These are phyloP conservation scores for Centropristis striata DNA, from an alignment of 2,113 vertebrate genomes.

Conservation along the genomic window DNA sequence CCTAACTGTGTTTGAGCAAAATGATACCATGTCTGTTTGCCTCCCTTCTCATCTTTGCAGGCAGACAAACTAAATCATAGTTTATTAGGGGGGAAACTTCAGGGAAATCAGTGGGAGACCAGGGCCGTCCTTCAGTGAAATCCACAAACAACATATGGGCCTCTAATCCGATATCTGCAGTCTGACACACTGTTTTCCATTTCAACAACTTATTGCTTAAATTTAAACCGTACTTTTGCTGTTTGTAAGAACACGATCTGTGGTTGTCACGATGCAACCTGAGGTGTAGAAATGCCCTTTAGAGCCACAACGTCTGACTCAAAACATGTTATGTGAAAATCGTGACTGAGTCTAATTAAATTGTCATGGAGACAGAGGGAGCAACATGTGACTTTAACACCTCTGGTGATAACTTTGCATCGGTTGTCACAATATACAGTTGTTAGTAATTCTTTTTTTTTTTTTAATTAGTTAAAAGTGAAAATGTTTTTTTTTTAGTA, in stretches of 20 bases:
- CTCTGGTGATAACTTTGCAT: background rate
- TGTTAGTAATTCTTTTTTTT: background rate
- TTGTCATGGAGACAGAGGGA: slow-evolving; percentile 56
- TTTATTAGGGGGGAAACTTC: slow-evolving; percentile 25
- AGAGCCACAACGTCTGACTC: slow-evolving; percentile 29
- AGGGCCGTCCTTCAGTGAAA: slow-evolving; percentile 14
- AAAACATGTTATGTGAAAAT: slow-evolving; percentile 55
- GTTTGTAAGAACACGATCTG: slow-evolving; percentile 17
- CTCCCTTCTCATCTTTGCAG: slow-evolving; percentile 15
- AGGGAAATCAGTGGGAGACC: slow-evolving; percentile 36
- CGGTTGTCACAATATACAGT: background rate
- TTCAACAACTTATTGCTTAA: slow-evolving; percentile 13
- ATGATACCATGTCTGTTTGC: slow-evolving; percentile 12
- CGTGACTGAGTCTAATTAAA: slow-evolving; percentile 60
- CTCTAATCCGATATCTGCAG: slow-evolving; percentile 20
- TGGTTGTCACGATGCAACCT: slow-evolving; percentile 27
- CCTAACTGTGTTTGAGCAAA: slow-evolving; percentile 29
- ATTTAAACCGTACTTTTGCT: background rate
- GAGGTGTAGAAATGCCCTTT: slow-evolving; percentile 36
- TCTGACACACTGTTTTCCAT: slow-evolving; percentile 16
- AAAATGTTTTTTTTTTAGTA: background rate
- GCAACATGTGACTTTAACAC: slow-evolving; percentile 6
- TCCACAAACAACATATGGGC: slow-evolving; percentile 29
- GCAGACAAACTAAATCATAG: slow-evolving; percentile 39
- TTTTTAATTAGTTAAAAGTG: background rate